Evolutionary conservation across 2,113 vertebrate species (phyloP).

Genomic region (Osmerus eperlanus): DNA sequence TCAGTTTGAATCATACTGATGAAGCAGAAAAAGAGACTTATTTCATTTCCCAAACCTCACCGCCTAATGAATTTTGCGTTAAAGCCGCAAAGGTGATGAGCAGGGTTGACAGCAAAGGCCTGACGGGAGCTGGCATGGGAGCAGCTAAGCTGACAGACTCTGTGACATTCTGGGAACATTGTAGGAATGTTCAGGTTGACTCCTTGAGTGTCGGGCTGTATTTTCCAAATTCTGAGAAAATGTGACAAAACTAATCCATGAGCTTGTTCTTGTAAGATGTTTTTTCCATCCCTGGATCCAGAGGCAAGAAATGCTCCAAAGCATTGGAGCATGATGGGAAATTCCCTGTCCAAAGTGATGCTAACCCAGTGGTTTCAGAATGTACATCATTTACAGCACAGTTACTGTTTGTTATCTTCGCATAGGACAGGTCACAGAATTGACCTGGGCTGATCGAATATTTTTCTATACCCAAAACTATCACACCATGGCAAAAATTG

Average conservation of each 20-base stretch:
- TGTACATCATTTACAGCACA: neutral
- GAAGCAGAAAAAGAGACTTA: slow-evolving; percentile 65
- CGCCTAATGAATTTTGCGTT: slow-evolving; percentile 52
- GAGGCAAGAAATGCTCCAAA: slow-evolving; percentile 43
- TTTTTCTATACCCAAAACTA: no score
- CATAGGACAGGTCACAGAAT: no score
- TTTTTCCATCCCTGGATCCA: slow-evolving; percentile 48
- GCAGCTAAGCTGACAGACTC: slow-evolving; percentile 35
- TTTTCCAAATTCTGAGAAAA: slow-evolving; percentile 26
- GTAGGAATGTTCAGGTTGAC: slow-evolving; percentile 29
- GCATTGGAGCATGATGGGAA: slow-evolving; percentile 49
- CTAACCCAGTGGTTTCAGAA: slow-evolving; percentile 26
- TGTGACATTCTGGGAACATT: slow-evolving; percentile 42
- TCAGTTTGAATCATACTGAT: slow-evolving; percentile 73
- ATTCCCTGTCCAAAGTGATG: slow-evolving; percentile 40
- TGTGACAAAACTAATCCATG: neutral
- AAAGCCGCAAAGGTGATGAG: slow-evolving; percentile 48
- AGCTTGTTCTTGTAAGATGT: slow-evolving; percentile 49
- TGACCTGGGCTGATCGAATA: no score
- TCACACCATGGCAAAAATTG: no score
- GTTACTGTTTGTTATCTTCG: no score
- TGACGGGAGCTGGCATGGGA: slow-evolving; percentile 35
- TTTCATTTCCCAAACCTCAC: slow-evolving; percentile 51
- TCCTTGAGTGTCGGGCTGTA: slow-evolving; percentile 36
- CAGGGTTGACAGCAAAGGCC: slow-evolving; percentile 16